Evolutionary conservation across 2,113 vertebrate species (phyloP).

Genomic region (Varanus komodoensis): DNA sequence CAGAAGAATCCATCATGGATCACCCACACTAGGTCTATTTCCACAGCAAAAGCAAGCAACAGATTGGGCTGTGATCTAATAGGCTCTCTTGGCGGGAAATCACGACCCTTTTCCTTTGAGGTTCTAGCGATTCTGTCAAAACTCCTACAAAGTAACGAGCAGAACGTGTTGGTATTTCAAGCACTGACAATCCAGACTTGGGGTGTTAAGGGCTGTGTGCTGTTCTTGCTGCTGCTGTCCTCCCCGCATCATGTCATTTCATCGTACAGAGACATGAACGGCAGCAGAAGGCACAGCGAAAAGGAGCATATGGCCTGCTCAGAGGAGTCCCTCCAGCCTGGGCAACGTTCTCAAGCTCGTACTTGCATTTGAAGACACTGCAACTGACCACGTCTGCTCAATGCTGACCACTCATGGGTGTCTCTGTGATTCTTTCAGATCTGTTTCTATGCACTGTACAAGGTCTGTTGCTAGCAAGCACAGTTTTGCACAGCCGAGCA

Average conservation of each 20-base stretch:
- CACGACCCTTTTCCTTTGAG: background rate
- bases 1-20: background rate
- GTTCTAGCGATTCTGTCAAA: background rate
- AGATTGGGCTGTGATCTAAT: background rate
- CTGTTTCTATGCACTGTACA: background rate
- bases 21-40: background rate
- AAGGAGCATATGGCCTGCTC: background rate
- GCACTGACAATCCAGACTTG: background rate
- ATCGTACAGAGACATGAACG: background rate
- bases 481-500: background rate
- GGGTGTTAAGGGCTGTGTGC: background rate
- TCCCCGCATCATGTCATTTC: background rate
- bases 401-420: too few species aligned
- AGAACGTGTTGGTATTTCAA: background rate
- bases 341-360: background rate
- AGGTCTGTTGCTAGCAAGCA: background rate
- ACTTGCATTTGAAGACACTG: background rate
- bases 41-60: background rate
- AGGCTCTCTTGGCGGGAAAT: background rate
- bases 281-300: background rate
- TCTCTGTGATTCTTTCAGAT: background rate
- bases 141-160: background rate
- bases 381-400: background rate
- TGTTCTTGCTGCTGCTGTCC: background rate
- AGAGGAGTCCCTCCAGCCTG: background rate